Conservation (phyloP, 1,140 invertebrate genomes). For the Scaptomyza hsui region DNA sequence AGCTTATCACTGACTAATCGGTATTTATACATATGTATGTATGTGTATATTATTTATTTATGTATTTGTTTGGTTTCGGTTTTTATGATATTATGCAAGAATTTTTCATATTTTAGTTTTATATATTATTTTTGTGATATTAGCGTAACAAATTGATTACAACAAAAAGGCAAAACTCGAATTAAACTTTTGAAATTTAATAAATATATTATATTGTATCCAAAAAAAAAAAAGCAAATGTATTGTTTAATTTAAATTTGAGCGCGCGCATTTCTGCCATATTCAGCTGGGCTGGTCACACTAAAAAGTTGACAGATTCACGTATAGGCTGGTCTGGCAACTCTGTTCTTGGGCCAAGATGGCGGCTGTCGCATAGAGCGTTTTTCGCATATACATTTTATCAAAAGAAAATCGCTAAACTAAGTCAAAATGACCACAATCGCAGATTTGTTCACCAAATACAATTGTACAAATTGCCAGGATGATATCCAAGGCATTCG, state of each 20-base stretch:
- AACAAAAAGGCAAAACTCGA: constrained; percentile 72
- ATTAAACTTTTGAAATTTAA: constrained; percentile 79
- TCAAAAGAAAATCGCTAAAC: constrained; percentile 43
- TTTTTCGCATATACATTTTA: constrained; percentile 56
- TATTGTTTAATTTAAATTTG: constrained; percentile 17
- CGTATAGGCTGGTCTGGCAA: constrained; percentile 17
- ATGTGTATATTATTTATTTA: constrained; percentile 44
- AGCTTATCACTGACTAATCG: constrained; percentile 37
- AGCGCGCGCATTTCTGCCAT: not conserved
- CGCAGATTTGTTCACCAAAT: constrained; percentile 89
- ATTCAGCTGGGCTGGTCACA: constrained; percentile 33
- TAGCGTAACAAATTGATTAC: constrained; percentile 72
- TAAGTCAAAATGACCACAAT: constrained; percentile 70
- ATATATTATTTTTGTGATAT: constrained; percentile 83
- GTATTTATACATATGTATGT: constrained; percentile 47
- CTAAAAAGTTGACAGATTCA: not conserved
- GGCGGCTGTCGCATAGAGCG: constrained; percentile 38
- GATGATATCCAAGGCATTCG: constrained; percentile 93
- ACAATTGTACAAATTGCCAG: constrained; percentile 95
- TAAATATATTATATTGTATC: constrained; percentile 65
- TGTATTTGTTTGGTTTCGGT: constrained; percentile 64
- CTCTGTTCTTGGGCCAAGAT: constrained; percentile 34
- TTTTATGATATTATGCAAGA: constrained; percentile 57
- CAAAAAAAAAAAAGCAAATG: constrained; percentile 8
- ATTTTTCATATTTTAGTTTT: constrained; percentile 63